A percentile compares a stretch with the other conserved stretches of the same genome.
Evolutionary conservation across 2,113 vertebrate genomes (phyloP).

Genomic region (Tetrax tetrax): DNA sequence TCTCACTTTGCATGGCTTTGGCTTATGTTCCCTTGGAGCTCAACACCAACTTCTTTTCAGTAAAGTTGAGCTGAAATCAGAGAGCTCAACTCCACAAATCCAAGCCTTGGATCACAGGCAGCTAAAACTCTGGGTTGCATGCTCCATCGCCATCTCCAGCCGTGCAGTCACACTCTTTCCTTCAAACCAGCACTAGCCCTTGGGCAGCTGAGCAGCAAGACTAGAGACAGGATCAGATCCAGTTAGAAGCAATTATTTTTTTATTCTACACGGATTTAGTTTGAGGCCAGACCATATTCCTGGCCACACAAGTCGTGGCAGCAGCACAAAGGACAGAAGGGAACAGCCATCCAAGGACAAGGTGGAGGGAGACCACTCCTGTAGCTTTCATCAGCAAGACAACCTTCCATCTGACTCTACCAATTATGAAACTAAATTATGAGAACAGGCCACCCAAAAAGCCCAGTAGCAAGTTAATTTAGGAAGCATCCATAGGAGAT

Average conservation of each 20-base stretch:
- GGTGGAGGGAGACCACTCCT: not conserved
- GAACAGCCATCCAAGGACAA: not conserved
- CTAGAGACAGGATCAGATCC: not conserved
- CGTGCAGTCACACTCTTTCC: not conserved
- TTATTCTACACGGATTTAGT: not conserved
- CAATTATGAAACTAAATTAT: not conserved
- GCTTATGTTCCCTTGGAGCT: not conserved
- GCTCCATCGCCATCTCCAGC: not conserved
- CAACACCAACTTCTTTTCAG: not conserved
- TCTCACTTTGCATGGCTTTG: constrained; percentile 5
- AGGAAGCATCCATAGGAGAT: not conserved
- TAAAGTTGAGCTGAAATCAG: not conserved
- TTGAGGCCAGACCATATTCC: not conserved
- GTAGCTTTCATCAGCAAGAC: not conserved
- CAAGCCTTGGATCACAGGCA: not conserved
- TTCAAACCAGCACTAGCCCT: not conserved
- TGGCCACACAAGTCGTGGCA: not conserved
- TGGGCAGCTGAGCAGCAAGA: not conserved
- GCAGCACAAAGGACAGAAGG: not conserved
- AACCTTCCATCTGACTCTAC: not conserved
- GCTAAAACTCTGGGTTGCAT: not conserved
- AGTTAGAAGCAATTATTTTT: not conserved
- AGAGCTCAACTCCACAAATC: not conserved
- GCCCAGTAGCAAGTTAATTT: not conserved
- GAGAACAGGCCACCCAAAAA: not conserved